Percentiles rank a stretch among this genome's conserved stretches.
Conservation (phyloP, 2,797 vertebrate species). For the Microctenopoma stevenorrisi region DNA sequence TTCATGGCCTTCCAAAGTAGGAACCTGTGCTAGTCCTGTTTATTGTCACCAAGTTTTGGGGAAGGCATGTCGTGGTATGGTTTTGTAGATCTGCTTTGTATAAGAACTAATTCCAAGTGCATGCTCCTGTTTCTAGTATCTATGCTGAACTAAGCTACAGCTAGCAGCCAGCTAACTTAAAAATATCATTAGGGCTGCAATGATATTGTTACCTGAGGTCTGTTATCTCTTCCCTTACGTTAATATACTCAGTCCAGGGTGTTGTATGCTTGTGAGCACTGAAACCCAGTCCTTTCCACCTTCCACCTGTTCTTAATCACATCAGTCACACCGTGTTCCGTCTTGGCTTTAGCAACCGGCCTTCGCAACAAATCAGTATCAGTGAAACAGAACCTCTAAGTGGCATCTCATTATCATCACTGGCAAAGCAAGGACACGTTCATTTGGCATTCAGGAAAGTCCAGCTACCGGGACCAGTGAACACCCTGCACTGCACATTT, state of each 20-base stretch:
- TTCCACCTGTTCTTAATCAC: constrained; percentile 40
- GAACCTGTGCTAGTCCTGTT: constrained; percentile 45
- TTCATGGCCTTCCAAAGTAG: constrained; percentile 17
- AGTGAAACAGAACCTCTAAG: not conserved
- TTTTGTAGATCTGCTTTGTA: constrained; percentile 15
- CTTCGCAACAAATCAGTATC: constrained; percentile 16
- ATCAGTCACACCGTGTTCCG: constrained; percentile 10
- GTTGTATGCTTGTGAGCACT: not conserved
- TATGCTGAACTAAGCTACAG: too few species aligned
- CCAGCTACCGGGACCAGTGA: constrained; percentile 15
- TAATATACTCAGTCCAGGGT: not conserved
- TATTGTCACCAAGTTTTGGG: constrained; percentile 57
- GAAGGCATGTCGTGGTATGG: not conserved
- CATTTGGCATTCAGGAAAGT: constrained; percentile 4
- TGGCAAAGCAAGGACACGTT: constrained; percentile 14
- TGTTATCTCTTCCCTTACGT: not conserved
- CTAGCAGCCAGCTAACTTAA: too few species aligned
- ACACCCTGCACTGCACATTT: constrained; percentile 23
- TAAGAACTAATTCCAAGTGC: not conserved
- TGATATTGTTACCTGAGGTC: not conserved
- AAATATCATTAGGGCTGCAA: too few species aligned
- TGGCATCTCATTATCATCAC: constrained; percentile 24
- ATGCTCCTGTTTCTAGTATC: not conserved
- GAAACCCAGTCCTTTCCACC: constrained; percentile 1
- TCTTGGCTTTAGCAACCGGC: constrained; percentile 1